Evolutionary conservation across 2,888 invertebrate species (phyloP), one percentile per base, ranked within the genome.

Genomic region (Automeris io): DNA sequence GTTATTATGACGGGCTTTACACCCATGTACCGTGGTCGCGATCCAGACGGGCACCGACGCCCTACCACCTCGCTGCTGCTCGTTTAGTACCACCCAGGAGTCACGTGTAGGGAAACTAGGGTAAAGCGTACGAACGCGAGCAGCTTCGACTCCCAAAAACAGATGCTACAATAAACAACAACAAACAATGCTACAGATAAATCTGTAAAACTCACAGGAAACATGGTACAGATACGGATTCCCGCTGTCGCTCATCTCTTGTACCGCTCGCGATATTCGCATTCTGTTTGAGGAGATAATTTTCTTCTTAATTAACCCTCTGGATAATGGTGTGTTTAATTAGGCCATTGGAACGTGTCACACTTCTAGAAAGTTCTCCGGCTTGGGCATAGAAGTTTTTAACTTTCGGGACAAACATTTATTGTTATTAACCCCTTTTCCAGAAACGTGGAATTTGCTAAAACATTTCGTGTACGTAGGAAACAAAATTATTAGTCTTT

Each of bases 231-330:
- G 7, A 22, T 24, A 21, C 2, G 8, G 26, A 12, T 13, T 24
- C 23, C 11, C 45, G 42, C 51, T 38, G 12, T 16, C 41, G 25
- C 51, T 52, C 26, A 2, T 46, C 1, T 2, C 49, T 57, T 54
- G 33, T 4, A 18, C 39, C 54, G 11, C 11, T 21, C 39, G 42
- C 51, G 47, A 48, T 51, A 61, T 61, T 57, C 61, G 51, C 57
- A 51, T 68, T 68, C 70, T 71, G 70, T 74, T 78, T 73, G 76
- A 79, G 70, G 61, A 81, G 80, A 81, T 79, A 79, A 82, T 81
- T 80, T 80, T 79, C 78, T 80, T 77, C 75, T 71, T 81, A 81
- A 82, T 81, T 81, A 82, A 80, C 81, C 71, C 70, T 61, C 68
- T 60, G 64, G 58, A 70, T 71, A 72, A 76, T 73, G 61, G 61